These are phyloP conservation scores for Nasonia giraulti DNA, from an alignment of 1,140 invertebrate species.

Conservation along the genomic window DNA sequence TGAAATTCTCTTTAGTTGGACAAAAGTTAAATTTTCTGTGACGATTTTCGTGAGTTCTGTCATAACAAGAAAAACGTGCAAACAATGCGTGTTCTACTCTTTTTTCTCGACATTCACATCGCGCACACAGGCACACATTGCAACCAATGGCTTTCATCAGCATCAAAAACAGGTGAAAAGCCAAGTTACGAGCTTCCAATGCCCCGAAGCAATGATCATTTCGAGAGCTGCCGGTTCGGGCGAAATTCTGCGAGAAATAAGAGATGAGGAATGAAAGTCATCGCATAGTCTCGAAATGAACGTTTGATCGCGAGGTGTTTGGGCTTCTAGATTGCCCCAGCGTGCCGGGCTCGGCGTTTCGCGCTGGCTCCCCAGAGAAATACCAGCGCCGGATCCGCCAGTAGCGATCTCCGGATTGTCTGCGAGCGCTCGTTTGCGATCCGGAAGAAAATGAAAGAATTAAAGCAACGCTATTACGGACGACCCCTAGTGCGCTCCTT, in stretches of 20 bases:
- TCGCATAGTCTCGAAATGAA: not conserved
- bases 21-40: no score
- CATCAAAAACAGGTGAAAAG: not conserved
- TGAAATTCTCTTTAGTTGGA: no score
- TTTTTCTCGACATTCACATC: no score
- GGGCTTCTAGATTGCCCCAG: not conserved
- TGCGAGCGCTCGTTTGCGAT: slow-evolving; percentile 31
- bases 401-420: slow-evolving; percentile 58
- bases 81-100: no score
- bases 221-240: not conserved
- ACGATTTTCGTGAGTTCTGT: not conserved
- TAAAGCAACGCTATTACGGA: slow-evolving; percentile 51
- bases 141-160: no score
- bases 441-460: slow-evolving; percentile 55
- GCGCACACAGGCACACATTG: no score
- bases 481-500: slow-evolving; percentile 2
- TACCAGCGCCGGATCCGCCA: slow-evolving; percentile 41
- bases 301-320: slow-evolving; percentile 10
- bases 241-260: not conserved
- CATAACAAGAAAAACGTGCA: no score
- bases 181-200: not conserved
- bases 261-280: slow-evolving; percentile 19
- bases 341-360: slow-evolving; percentile 11
- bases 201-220: not conserved
- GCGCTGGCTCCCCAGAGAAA: slow-evolving; percentile 58